Conservation (phyloP, 2,797 vertebrate genomes). For the Nyctalus aviator region DNA sequence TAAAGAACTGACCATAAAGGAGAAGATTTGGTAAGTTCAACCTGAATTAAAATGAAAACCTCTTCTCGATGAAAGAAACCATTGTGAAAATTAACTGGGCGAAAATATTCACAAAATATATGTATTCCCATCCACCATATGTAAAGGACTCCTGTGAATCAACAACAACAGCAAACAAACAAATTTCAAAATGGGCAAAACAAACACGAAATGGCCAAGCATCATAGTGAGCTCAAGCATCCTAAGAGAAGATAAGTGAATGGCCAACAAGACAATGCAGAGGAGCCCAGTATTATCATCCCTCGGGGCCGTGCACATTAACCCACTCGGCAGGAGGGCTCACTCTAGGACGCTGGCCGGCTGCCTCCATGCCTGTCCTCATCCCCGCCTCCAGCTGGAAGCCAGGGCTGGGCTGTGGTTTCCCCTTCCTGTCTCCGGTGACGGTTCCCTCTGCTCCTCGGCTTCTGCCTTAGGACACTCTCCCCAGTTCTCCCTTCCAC, state of each 20-base stretch:
- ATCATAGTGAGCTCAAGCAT: not conserved
- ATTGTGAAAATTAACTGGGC: not conserved
- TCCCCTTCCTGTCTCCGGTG: not conserved
- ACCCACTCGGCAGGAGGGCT: not conserved
- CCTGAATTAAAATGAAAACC: not conserved
- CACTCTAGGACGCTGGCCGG: not conserved
- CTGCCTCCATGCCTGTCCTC: rapidly evolving
- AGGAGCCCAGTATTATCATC: not conserved
- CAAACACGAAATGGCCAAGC: not conserved
- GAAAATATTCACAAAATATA: not conserved
- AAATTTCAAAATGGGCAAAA: not conserved
- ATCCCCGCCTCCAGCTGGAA: not conserved
- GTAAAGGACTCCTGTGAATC: conserved; percentile 21
- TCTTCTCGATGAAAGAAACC: not conserved
- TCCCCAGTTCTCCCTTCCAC: not conserved
- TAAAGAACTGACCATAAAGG: not conserved
- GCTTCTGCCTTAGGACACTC: not conserved
- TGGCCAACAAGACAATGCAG: not conserved
- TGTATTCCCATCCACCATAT: not conserved
- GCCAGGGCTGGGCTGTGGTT: rapidly evolving
- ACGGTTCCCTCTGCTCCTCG: not conserved
- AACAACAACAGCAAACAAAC: not conserved
- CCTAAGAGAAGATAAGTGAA: not conserved
- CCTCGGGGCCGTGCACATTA: not conserved
- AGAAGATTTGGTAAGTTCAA: not conserved